These are phyloP conservation scores for Dissostichus mawsoni DNA, from an alignment of 2,113 vertebrate species.

Conservation along the genomic window DNA sequence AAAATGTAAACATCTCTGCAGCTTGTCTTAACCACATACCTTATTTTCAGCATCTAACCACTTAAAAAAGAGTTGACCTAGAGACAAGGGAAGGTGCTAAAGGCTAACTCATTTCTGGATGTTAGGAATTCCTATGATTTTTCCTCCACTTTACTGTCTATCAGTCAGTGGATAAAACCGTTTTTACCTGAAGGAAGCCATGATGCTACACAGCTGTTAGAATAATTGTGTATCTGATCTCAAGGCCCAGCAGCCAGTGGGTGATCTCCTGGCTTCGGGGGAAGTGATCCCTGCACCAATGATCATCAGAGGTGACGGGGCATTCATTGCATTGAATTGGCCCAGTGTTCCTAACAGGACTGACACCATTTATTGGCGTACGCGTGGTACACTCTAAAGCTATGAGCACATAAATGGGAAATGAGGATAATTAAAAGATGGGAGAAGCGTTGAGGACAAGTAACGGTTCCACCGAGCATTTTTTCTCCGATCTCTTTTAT, in stretches of 20 bases:
- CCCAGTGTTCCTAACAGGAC: conserved; percentile 51
- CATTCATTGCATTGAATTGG: conserved; percentile 51
- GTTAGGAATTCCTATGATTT: too few relatives aligned
- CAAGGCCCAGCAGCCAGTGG: conserved; percentile 18
- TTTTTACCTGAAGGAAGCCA: background rate
- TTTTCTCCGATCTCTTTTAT: conserved; percentile 71
- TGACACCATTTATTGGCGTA: conserved; percentile 47
- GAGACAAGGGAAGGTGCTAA: too few relatives aligned
- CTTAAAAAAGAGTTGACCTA: too few relatives aligned
- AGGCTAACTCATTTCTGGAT: too few relatives aligned
- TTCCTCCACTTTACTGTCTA: too few relatives aligned
- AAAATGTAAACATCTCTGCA: too few relatives aligned
- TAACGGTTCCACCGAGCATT: conserved; percentile 46
- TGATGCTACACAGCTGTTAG: conserved; percentile 11
- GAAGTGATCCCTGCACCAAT: conserved; percentile 48
- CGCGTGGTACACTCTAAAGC: conserved; percentile 31
- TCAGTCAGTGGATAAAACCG: too few relatives aligned
- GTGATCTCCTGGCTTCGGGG: conserved; percentile 39
- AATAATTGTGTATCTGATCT: conserved; percentile 33
- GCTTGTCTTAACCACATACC: too few relatives aligned
- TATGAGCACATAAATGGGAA: conserved; percentile 53
- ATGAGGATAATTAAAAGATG: conserved; percentile 68
- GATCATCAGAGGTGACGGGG: conserved; percentile 50
- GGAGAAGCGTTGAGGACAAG: conserved; percentile 47
- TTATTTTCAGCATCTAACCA: too few relatives aligned